Conservation (phyloP, 2,113 vertebrate genomes). For the Aegithalos caudatus region DNA sequence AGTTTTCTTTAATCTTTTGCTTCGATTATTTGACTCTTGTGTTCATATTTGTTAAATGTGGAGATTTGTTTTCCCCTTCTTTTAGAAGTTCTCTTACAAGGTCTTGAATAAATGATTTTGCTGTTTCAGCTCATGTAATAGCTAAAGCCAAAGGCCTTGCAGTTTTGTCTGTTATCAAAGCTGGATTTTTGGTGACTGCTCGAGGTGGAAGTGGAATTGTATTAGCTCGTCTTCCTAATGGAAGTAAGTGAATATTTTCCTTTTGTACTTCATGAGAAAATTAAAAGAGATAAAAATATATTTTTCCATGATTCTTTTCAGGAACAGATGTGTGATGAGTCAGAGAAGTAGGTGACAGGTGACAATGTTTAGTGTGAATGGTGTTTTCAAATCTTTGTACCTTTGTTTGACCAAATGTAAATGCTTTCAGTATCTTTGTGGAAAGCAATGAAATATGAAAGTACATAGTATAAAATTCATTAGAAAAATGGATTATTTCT, state of each 20-base stretch:
- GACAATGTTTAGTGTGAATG: not conserved
- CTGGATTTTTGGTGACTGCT: constrained; percentile 93
- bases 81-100: not conserved
- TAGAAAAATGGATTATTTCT: not conserved
- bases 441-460: not conserved
- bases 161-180: constrained; percentile 91
- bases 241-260: constrained; percentile 78
- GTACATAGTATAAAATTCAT: not conserved
- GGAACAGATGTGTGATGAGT: not conserved
- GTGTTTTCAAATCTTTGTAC: not conserved
- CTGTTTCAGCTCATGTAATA: constrained; percentile 86
- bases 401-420: not conserved
- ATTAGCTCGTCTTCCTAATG: constrained; percentile 84
- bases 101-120: not conserved
- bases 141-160: constrained; percentile 94
- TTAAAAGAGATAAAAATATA: not conserved
- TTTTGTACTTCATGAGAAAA: not conserved
- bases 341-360: not conserved
- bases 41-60: not conserved
- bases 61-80: not conserved
- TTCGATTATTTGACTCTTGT: accelerated
- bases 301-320: not conserved
- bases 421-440: not conserved
- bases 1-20: not conserved
- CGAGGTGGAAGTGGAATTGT: constrained; percentile 94